These are phyloP conservation scores for Luperina nickerlii DNA, from an alignment of 2,888 invertebrate species.

Conservation along the genomic window DNA sequence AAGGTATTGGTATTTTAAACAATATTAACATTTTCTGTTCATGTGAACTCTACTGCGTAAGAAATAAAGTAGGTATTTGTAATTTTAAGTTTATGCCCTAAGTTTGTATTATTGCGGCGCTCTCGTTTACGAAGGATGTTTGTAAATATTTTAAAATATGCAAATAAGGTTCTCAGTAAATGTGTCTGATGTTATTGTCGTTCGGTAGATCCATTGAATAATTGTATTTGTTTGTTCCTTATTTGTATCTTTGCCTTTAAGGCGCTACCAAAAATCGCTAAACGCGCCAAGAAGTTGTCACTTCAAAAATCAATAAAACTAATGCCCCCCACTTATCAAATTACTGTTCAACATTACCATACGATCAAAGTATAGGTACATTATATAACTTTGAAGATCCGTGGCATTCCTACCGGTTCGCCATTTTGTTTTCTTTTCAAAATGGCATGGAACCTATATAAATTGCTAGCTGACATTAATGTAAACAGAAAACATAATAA, in stretches of 20 bases:
- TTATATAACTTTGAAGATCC: too few relatives aligned
- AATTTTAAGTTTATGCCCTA: conserved; percentile 41
- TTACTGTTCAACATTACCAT: background rate
- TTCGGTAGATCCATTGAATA: conserved; percentile 72
- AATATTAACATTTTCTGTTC: conserved; percentile 57
- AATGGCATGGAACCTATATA: too few relatives aligned
- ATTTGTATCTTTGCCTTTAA: conserved; percentile 41
- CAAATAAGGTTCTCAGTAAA: conserved; percentile 74
- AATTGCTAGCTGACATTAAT: too few relatives aligned
- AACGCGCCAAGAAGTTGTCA: background rate
- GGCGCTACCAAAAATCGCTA: background rate
- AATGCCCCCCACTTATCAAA: background rate
- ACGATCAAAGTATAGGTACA: background rate
- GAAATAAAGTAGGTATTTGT: conserved; percentile 55
- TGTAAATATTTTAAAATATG: conserved; percentile 79
- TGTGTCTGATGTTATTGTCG: conserved; percentile 74
- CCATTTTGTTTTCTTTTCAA: too few relatives aligned
- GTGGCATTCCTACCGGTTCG: too few relatives aligned
- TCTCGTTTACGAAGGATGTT: conserved; percentile 71
- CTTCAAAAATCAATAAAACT: background rate
- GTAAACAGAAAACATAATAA: too few relatives aligned
- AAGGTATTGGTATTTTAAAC: conserved; percentile 75
- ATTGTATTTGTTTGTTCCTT: conserved; percentile 62
- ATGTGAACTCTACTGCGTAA: conserved; percentile 46
- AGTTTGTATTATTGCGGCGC: conserved; percentile 59